Conservation (phyloP, 2,113 vertebrate genomes). For the Cephalopholis sonnerati region DNA sequence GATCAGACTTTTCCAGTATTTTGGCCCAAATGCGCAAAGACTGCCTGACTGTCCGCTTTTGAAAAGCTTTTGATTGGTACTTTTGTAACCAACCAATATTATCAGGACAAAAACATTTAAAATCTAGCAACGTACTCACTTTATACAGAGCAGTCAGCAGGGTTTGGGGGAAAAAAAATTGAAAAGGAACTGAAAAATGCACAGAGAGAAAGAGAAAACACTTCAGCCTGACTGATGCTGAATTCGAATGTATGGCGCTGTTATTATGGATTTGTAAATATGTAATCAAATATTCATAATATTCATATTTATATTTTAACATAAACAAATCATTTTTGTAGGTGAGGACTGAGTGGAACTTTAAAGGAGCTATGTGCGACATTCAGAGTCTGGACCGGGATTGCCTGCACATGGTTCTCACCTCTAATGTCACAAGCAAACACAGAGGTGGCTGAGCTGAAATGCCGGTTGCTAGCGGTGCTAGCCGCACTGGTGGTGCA, state of each 20-base stretch:
- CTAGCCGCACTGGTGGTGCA: too few species aligned
- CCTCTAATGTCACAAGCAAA: too few species aligned
- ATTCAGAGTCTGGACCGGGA: too few species aligned
- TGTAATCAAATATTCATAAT: too few species aligned
- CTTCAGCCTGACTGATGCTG: background rate
- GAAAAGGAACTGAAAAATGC: background rate
- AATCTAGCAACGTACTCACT: background rate
- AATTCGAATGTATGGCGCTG: background rate
- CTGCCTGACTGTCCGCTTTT: background rate
- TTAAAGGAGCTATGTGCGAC: too few species aligned
- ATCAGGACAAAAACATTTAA: constrained; percentile 16
- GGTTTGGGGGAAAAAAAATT: background rate
- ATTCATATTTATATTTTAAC: too few species aligned
- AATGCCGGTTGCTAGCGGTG: too few species aligned
- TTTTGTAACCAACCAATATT: constrained; percentile 25
- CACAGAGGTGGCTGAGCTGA: too few species aligned
- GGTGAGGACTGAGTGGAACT: too few species aligned
- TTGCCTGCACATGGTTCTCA: too few species aligned
- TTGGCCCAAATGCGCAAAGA: constrained; percentile 5
- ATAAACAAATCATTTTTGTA: too few species aligned
- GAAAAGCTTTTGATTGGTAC: background rate
- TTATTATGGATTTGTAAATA: too few species aligned
- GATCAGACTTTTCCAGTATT: background rate
- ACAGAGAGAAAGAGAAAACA: background rate
- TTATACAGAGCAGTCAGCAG: background rate